Evolutionary conservation across 2,113 vertebrate genomes (phyloP), one percentile per base, ranked within the genome.

Genomic region (Thoracochromis brauschi): DNA sequence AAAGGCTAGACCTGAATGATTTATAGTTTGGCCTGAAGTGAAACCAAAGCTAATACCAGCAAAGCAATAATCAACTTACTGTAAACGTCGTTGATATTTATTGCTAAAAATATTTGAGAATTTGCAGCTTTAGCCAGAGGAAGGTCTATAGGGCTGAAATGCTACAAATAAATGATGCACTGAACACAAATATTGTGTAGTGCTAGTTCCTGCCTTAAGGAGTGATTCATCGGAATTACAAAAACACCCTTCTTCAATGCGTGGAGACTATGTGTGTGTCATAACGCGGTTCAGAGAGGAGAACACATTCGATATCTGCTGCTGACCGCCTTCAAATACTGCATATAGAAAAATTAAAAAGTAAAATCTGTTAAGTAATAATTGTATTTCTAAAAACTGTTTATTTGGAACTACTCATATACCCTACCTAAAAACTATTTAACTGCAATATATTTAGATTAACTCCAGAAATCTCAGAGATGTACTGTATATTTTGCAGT

Each of bases 51-150:
- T 92, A 92, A 95, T 90, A 95, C 91, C 85, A 89, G 92, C 91
- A 80, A 88, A 94, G 94, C 85, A 93, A 95, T 91, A 95, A 95
- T 95, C 90, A 95, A 95, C 84, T 88, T 49, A 84, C 26, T 90
- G 87, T 86, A 87, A 91, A 93, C 60, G 73, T 88, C 38, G 80
- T 83, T 89, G 90, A 82, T 87, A 91, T 49, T 29, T 81, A 24
- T 60, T 45, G 73, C 85, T 85, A 86, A 58, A 83, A 88, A 83
- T 94, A 87, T 84, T 83, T 84, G 63, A 84, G 80, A 40, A 63
- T 88, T 55, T 86, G 82, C 82, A 83, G 84, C 60, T 26, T 33
- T 58, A 68, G 88, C 90, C 85, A 1, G 19, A 73, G 91, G 85
- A 88, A 16, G 17, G 49, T 87, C 35, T 73, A 19, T 6, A 9